These are phyloP conservation scores for Ricordea florida DNA, from an alignment of 92 coral and sea anemone species.

Conservation along the genomic window DNA sequence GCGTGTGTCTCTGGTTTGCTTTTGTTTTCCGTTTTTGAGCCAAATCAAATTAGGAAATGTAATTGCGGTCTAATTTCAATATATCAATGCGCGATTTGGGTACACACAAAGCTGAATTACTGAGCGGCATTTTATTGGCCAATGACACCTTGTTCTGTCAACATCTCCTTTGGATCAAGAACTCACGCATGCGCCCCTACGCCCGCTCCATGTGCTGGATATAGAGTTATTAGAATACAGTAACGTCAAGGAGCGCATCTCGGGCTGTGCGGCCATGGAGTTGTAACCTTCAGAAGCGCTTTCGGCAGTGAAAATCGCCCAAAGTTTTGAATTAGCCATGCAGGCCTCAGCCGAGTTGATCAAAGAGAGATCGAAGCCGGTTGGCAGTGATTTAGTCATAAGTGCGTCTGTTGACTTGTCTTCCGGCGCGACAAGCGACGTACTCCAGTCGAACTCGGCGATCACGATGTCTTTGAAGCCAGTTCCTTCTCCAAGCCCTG, in stretches of 20 bases:
- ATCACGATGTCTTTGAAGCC: slow-evolving; percentile 25
- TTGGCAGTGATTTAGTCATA: slow-evolving; percentile 1
- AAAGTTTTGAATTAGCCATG: too few relatives aligned
- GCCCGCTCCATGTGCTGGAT: slow-evolving; percentile 70
- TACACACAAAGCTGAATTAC: not conserved
- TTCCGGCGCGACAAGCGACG: slow-evolving; percentile 15
- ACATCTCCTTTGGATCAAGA: not conserved
- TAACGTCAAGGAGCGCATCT: not conserved
- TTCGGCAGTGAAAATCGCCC: too few relatives aligned
- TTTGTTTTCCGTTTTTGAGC: not conserved
- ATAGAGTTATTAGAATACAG: not conserved
- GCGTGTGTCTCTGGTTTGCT: not conserved
- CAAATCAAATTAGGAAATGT: not conserved
- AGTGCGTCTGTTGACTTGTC: slow-evolving; percentile 32
- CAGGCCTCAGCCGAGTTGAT: slow-evolving; percentile 17
- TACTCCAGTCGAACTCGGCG: slow-evolving; percentile 31
- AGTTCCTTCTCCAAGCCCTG: slow-evolving; percentile 24
- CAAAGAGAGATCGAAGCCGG: slow-evolving; percentile 30
- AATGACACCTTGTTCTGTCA: slow-evolving; percentile 47
- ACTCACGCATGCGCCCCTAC: slow-evolving; percentile 64
- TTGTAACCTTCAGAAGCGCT: too few relatives aligned
- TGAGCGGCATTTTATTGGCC: slow-evolving; percentile 8
- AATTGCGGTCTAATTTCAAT: slow-evolving; percentile 5
- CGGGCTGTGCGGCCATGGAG: too few relatives aligned
- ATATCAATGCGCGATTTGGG: slow-evolving; percentile 14